Conservation (phyloP, 2,113 vertebrate species). For the Siniperca chuatsi region DNA sequence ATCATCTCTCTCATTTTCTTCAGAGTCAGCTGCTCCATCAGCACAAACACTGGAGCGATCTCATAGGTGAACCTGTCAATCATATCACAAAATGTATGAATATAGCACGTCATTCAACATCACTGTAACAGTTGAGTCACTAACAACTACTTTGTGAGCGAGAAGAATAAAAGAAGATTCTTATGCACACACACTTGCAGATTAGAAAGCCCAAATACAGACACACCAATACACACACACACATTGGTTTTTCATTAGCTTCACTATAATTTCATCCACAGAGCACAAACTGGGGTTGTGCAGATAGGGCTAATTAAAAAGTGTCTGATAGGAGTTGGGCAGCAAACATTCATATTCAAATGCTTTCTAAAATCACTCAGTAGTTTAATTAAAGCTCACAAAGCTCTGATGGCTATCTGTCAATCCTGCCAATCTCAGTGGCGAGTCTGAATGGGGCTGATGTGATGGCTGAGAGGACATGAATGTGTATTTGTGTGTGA, state of each 20-base stretch:
- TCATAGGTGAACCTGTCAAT: constrained; percentile 97
- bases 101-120: background rate
- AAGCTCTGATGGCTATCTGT: constrained; percentile 85
- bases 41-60: constrained; percentile 98
- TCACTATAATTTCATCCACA: constrained; percentile 52
- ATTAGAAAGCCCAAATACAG: constrained; percentile 4
- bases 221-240: constrained; percentile 14
- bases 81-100: constrained; percentile 1
- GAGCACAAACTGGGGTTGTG: constrained; percentile 55
- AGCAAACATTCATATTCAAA: constrained; percentile 83
- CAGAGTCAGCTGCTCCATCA: constrained; percentile 99
- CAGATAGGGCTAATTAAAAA: constrained; percentile 83
- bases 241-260: constrained; percentile 61
- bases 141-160: background rate
- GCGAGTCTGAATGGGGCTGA: constrained; percentile 67
- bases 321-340: constrained; percentile 70
- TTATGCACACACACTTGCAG: constrained; percentile 22
- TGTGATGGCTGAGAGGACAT: constrained; percentile 54
- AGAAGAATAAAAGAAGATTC: background rate
- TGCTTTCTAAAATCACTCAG: constrained; percentile 65
- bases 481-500: background rate
- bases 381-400: constrained; percentile 84
- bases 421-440: constrained; percentile 65
- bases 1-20: constrained; percentile 99
- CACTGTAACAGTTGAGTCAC: background rate